These are phyloP conservation scores for Hyalella azteca DNA, from an alignment of 2,888 invertebrate genomes.

Conservation along the genomic window DNA sequence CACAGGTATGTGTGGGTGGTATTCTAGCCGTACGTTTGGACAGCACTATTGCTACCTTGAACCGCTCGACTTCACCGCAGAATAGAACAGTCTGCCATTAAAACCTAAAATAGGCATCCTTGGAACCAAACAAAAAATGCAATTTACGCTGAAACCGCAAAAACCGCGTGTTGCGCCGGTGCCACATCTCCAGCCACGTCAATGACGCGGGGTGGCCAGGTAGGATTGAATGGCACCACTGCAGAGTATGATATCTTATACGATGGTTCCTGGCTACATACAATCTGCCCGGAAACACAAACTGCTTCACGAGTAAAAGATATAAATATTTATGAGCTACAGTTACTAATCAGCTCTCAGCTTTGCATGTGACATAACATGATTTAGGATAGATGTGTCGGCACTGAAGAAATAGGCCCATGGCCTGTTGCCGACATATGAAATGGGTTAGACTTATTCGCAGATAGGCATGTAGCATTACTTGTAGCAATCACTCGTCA, in stretches of 20 bases:
- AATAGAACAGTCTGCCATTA: conserved; percentile 34
- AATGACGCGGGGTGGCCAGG: background rate
- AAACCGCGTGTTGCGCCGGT: conserved; percentile 10
- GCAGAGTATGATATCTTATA: background rate
- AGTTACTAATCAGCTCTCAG: no score
- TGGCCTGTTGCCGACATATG: no score
- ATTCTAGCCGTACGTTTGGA: background rate
- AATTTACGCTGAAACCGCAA: conserved; percentile 33
- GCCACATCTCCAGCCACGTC: background rate
- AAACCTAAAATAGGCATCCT: conserved; percentile 29
- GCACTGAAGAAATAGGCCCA: no score
- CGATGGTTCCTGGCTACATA: background rate
- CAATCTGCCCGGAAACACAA: no score
- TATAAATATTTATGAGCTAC: no score
- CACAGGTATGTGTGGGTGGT: background rate
- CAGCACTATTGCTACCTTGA: conserved; percentile 19
- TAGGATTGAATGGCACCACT: background rate
- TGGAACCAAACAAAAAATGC: conserved; percentile 29
- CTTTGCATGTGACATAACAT: no score
- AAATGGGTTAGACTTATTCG: no score
- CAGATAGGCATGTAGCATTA: no score
- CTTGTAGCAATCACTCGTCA: no score
- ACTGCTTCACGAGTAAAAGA: no score
- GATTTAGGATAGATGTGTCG: no score
- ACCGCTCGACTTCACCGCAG: conserved; percentile 17